phyloP scores from a whole-genome alignment of 2,888 invertebrate species.

The Allygus modestus region DNA sequence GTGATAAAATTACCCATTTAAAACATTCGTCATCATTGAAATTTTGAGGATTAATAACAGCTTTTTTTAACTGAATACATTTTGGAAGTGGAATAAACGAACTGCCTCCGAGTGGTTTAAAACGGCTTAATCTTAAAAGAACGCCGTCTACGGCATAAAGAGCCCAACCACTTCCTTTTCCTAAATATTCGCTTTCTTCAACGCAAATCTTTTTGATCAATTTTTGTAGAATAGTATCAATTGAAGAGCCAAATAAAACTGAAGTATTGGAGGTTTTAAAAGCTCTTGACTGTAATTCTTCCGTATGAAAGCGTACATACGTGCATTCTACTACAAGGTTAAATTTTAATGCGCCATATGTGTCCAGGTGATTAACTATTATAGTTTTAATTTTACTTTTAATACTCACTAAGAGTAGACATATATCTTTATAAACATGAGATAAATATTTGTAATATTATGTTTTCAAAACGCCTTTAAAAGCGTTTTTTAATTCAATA shows the following conservation, averaged over 20 bases:
- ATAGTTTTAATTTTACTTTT: no score
- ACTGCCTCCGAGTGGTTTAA: background rate
- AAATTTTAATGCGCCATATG: slow-evolving; percentile 21
- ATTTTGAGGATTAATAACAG: slow-evolving; percentile 33
- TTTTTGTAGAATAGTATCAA: background rate
- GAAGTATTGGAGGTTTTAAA: slow-evolving; percentile 36
- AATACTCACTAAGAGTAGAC: no score
- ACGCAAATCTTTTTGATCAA: slow-evolving; percentile 34
- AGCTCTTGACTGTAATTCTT: background rate
- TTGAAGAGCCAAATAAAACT: background rate
- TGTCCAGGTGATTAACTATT: no score
- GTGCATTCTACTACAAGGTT: slow-evolving; percentile 35
- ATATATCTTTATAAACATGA: no score
- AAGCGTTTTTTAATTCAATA: no score
- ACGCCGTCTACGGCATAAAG: slow-evolving; percentile 28
- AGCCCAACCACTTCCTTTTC: slow-evolving; percentile 35
- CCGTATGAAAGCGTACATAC: background rate
- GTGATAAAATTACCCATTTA: background rate
- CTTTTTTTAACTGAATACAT: slow-evolving; percentile 3
- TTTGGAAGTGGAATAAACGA: background rate
- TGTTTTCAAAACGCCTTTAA: no score
- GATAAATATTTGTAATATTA: no score
- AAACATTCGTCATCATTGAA: slow-evolving; percentile 40
- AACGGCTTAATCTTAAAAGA: background rate
- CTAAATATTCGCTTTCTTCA: slow-evolving; percentile 22